Evolutionary conservation across 2,888 invertebrate species (phyloP).

Genomic region (Gandaritis pyraliata): DNA sequence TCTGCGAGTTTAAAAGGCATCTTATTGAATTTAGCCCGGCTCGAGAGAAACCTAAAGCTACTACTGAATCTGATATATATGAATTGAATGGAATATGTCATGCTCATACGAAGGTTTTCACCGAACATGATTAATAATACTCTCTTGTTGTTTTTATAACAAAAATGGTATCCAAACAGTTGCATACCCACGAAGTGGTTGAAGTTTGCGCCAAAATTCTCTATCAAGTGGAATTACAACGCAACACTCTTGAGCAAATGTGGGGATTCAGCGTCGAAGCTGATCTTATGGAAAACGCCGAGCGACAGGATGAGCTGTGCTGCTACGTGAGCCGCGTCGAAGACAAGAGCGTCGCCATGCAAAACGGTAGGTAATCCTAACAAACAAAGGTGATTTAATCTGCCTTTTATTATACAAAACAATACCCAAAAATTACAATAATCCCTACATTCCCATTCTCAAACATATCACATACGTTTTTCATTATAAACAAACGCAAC

Average conservation of each 20-base stretch:
- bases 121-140: too few relatives aligned
- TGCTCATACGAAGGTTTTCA: too few relatives aligned
- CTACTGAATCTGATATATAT: background rate
- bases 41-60: slow-evolving; percentile 3
- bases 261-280: slow-evolving; percentile 99
- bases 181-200: slow-evolving; percentile 96
- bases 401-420: slow-evolving; percentile 19
- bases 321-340: slow-evolving; percentile 98
- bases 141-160: too few relatives aligned
- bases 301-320: slow-evolving; percentile 97
- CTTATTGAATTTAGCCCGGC: background rate
- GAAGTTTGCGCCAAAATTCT: slow-evolving; percentile 98
- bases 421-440: slow-evolving; percentile 30
- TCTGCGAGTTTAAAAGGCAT: background rate
- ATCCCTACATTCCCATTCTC: slow-evolving; percentile 27
- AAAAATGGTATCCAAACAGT: slow-evolving; percentile 74
- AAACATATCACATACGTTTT: slow-evolving; percentile 33
- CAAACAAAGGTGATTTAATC: slow-evolving; percentile 24
- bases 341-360: slow-evolving; percentile 97
- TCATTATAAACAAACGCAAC: slow-evolving; percentile 31
- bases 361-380: slow-evolving; percentile 88
- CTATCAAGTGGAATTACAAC: slow-evolving; percentile 97
- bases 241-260: slow-evolving; percentile 96
- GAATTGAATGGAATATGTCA: too few relatives aligned
- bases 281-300: slow-evolving; percentile 97